Percentiles rank a stretch among this genome's conserved stretches.
These are phyloP conservation scores for Strigops habroptila DNA, from an alignment of 2,113 vertebrate genomes.

Conservation along the genomic window DNA sequence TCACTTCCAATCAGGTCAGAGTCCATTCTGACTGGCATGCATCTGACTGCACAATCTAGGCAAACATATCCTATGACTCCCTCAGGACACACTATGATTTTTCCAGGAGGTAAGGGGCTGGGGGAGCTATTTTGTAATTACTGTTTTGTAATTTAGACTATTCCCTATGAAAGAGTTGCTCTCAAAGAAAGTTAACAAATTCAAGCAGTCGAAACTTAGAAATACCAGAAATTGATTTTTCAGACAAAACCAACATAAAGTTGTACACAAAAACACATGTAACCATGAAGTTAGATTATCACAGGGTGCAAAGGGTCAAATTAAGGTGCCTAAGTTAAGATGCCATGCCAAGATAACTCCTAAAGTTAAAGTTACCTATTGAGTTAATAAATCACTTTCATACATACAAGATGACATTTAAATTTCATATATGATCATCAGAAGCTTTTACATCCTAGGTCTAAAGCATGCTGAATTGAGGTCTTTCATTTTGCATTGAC, in stretches of 20 bases:
- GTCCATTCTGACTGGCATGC: background rate
- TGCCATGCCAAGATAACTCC: background rate
- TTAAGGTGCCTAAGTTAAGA: background rate
- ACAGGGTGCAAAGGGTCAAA: background rate
- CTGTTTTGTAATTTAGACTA: background rate
- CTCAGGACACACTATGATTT: background rate
- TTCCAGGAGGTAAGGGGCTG: background rate
- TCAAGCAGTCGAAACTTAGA: background rate
- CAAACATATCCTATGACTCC: background rate
- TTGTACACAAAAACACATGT: background rate
- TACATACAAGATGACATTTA: background rate
- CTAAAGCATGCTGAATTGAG: background rate
- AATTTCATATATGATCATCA: background rate
- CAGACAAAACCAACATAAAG: background rate
- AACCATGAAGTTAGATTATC: background rate
- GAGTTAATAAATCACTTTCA: background rate
- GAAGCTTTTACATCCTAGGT: background rate
- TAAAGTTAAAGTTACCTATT: background rate
- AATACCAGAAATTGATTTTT: background rate
- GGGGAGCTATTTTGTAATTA: background rate
- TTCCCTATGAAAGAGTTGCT: background rate
- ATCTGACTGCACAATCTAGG: background rate
- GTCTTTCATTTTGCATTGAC: background rate
- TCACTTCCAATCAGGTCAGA: background rate
- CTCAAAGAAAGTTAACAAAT: background rate